Evolutionary conservation across 2,797 vertebrate species (phyloP).

Genomic region (Dromococcyx pavoninus): DNA sequence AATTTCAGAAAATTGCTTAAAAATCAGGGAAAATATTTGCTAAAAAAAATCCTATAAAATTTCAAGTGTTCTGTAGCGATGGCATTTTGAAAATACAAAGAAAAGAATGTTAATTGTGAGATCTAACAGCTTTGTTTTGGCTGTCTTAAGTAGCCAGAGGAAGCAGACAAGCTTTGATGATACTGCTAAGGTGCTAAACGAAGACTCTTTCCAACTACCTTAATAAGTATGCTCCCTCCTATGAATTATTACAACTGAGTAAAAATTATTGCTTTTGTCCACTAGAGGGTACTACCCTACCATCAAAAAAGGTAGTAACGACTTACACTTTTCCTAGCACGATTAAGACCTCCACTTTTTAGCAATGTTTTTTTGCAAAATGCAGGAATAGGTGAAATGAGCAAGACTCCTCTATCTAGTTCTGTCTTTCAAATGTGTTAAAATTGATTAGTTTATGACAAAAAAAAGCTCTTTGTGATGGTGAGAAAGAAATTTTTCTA

Average conservation of each 20-base stretch:
- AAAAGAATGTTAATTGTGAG: background rate
- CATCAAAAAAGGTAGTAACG: background rate
- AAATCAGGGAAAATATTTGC: background rate
- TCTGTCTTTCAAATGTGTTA: background rate
- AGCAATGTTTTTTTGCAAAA: background rate
- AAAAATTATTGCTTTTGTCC: background rate
- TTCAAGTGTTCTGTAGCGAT: background rate
- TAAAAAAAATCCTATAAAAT: background rate
- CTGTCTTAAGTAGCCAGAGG: background rate
- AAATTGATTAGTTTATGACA: background rate
- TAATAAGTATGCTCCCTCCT: background rate
- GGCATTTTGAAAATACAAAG: background rate
- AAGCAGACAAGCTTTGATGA: background rate
- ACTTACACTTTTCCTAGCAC: background rate
- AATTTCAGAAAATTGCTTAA: background rate
- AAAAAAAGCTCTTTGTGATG: background rate
- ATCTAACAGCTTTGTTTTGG: background rate
- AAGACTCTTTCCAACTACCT: background rate
- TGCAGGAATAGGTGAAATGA: background rate
- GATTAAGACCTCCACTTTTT: background rate
- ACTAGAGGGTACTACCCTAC: constrained; percentile 58
- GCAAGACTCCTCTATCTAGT: background rate
- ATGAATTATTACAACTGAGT: background rate
- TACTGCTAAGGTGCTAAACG: background rate
- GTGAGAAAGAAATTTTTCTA: background rate